Conservation (phyloP, 2,888 invertebrate species). For the Ophraella communa region DNA sequence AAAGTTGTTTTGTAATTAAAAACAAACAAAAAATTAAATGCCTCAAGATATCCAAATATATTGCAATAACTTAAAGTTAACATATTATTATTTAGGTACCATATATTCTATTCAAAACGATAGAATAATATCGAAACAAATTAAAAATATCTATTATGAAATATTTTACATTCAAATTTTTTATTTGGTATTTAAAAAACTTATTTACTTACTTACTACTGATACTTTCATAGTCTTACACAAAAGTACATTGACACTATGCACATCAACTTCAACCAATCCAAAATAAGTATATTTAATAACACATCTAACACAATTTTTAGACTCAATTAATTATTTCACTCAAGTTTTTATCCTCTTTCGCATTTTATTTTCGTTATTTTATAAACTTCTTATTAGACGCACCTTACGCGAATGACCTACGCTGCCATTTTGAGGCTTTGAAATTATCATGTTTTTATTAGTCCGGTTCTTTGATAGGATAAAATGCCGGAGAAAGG, state of each 20-base stretch:
- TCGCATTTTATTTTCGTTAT: slow-evolving; percentile 11
- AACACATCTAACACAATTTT: background rate
- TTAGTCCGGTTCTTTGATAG: slow-evolving; percentile 21
- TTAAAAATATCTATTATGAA: background rate
- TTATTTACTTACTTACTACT: slow-evolving; percentile 32
- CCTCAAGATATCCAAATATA: background rate
- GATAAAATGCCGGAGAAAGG: slow-evolving; percentile 11
- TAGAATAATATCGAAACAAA: slow-evolving; percentile 3
- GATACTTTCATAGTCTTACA: slow-evolving; percentile 34
- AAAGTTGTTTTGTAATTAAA: background rate
- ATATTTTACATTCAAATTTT: slow-evolving; percentile 5
- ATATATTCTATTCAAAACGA: background rate
- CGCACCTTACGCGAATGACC: slow-evolving; percentile 16
- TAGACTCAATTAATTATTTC: slow-evolving; percentile 13
- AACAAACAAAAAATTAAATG: slow-evolving; percentile 4
- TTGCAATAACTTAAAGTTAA: background rate
- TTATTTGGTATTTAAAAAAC: slow-evolving; percentile 30
- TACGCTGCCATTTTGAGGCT: slow-evolving; percentile 36
- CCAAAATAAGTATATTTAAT: slow-evolving; percentile 8
- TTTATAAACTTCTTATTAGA: slow-evolving; percentile 1
- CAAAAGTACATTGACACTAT: slow-evolving; percentile 38
- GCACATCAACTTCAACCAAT: slow-evolving; percentile 5
- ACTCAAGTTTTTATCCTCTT: slow-evolving; percentile 13
- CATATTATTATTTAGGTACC: too few relatives aligned
- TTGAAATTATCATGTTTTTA: slow-evolving; percentile 23